Conservation (phyloP, 2,888 invertebrate species). For the Euproctis similis region DNA sequence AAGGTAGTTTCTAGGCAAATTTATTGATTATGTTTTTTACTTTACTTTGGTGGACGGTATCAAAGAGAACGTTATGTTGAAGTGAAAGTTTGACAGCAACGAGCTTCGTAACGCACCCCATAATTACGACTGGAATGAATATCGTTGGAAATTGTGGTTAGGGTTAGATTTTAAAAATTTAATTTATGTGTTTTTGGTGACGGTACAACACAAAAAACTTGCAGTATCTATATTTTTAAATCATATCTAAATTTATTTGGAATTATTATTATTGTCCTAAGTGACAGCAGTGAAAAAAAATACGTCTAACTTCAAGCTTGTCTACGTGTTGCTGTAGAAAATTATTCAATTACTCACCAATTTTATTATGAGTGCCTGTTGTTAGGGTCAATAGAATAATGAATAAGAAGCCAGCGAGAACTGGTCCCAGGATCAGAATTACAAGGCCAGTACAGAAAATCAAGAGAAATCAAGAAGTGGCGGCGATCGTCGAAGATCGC, state of each 20-base stretch:
- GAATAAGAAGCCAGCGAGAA: conserved; percentile 57
- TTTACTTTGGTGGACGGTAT: too few species aligned
- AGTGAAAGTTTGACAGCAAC: conserved; percentile 15
- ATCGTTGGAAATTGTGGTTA: conserved; percentile 12
- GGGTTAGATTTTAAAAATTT: conserved; percentile 15
- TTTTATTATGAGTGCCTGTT: conserved; percentile 15
- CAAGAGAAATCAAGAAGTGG: conserved; percentile 36
- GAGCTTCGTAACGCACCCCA: conserved; percentile 21
- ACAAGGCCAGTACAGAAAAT: conserved; percentile 44
- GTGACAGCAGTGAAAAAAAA: conserved; percentile 5
- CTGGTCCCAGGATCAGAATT: conserved; percentile 58
- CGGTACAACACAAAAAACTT: conserved; percentile 7
- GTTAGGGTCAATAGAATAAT: conserved; percentile 41
- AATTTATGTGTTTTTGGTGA: conserved; percentile 15
- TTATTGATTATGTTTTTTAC: too few species aligned
- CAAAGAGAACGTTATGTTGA: too few species aligned
- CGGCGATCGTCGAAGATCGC: conserved; percentile 34
- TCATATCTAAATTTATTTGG: too few species aligned
- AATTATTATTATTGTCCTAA: background rate
- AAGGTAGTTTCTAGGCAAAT: too few species aligned
- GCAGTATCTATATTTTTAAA: too few species aligned
- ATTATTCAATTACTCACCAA: conserved; percentile 10
- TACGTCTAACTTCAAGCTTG: conserved; percentile 15
- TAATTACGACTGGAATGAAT: conserved; percentile 15
- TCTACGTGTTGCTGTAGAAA: conserved; percentile 31